These are phyloP conservation scores for Saccostrea glomerata DNA, from an alignment of 1,140 invertebrate genomes.

Conservation along the genomic window DNA sequence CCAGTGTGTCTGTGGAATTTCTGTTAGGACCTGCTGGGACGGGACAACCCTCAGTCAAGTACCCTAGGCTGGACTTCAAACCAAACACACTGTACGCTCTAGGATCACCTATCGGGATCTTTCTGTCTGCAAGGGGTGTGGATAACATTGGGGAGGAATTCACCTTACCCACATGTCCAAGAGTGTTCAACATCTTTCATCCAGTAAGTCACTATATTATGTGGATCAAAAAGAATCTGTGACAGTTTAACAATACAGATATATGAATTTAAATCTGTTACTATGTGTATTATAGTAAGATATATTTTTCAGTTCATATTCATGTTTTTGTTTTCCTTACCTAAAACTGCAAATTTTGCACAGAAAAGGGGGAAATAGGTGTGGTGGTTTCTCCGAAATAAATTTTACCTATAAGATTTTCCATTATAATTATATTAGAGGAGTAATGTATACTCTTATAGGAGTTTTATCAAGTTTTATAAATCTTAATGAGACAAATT, in stretches of 20 bases:
- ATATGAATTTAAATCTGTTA: no score
- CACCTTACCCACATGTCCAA: conserved; percentile 91
- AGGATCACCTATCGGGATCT: conserved; percentile 97
- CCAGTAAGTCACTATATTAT: conserved; percentile 80
- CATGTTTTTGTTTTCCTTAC: no score
- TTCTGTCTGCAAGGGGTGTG: conserved; percentile 95
- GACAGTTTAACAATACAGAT: no score
- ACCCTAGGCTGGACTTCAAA: conserved; percentile 85
- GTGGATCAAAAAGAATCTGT: no score
- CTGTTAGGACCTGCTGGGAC: conserved; percentile 83
- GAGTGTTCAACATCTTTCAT: conserved; percentile 98
- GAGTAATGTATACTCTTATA: no score
- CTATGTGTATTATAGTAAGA: no score
- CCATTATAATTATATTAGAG: no score
- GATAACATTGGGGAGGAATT: conserved; percentile 89
- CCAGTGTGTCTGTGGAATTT: conserved; percentile 68
- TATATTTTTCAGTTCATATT: no score
- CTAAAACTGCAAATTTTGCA: not conserved
- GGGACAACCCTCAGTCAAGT: conserved; percentile 84
- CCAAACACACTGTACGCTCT: conserved; percentile 94
- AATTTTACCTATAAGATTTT: no score
- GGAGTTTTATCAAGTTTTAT: not conserved
- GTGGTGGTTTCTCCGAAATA: no score
- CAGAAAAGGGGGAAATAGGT: not conserved
- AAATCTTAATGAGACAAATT: not conserved